Evolutionary conservation across 2,888 invertebrate species (phyloP).

Genomic region (Periphyllus acericola): DNA sequence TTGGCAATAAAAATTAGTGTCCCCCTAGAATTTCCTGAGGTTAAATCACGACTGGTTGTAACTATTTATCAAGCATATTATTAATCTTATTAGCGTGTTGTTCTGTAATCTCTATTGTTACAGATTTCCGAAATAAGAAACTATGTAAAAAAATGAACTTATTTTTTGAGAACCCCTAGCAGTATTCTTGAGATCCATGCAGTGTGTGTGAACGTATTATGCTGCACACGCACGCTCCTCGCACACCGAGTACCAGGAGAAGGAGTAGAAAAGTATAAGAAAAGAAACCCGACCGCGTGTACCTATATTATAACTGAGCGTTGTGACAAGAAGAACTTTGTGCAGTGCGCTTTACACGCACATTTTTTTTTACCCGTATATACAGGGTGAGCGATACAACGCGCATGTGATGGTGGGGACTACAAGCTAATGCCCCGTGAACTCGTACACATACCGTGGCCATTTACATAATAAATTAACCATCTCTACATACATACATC

Average conservation of each 20-base stretch:
- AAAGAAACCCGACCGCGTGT: not conserved
- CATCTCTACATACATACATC: conserved; percentile 64
- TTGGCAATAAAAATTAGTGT: too few species aligned
- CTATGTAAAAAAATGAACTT: too few species aligned
- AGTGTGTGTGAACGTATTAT: too few species aligned
- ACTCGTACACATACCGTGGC: not conserved
- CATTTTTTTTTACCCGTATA: not conserved
- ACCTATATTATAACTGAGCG: not conserved
- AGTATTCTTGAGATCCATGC: not conserved
- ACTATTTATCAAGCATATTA: too few species aligned
- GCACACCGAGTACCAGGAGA: not conserved
- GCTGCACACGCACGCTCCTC: not conserved
- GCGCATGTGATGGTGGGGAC: not conserved
- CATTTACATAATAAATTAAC: conserved; percentile 60
- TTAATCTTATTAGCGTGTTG: too few species aligned
- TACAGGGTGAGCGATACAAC: not conserved
- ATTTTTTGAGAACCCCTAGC: not conserved
- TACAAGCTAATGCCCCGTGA: not conserved
- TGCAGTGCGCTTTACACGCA: conserved; percentile 37
- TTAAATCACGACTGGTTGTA: too few species aligned
- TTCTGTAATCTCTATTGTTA: too few species aligned
- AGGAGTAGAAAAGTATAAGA: not conserved
- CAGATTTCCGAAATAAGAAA: too few species aligned
- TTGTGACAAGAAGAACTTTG: conserved; percentile 30
- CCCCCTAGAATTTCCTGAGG: too few species aligned